Conservation (phyloP, 2,797 vertebrate genomes). For the Apogon hyalosoma region DNA sequence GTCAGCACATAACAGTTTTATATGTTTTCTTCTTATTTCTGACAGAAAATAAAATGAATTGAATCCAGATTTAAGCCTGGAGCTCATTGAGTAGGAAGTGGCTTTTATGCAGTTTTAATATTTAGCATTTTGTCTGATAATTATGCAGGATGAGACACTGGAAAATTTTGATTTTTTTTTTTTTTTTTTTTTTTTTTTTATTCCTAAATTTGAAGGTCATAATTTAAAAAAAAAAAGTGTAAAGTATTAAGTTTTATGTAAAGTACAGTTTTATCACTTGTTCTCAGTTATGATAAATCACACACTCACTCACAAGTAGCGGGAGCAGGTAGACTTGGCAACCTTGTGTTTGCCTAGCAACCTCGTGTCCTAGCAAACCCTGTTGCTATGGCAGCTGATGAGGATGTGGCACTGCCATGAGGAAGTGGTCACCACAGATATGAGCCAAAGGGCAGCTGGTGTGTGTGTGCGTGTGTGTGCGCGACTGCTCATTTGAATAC, state of each 20-base stretch:
- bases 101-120: too few species aligned
- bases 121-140: too few species aligned
- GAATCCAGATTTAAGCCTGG: too few species aligned
- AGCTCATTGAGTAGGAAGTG: too few species aligned
- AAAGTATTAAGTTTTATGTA: background rate
- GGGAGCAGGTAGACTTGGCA: slow-evolving; percentile 68
- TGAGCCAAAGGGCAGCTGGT: slow-evolving; percentile 93
- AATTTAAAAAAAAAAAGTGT: too few species aligned
- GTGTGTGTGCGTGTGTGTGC: slow-evolving; percentile 23
- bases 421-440: slow-evolving; percentile 90
- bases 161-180: too few species aligned
- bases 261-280: background rate
- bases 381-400: slow-evolving; percentile 76
- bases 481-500: slow-evolving; percentile 94
- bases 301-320: background rate
- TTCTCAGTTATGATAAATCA: slow-evolving; percentile 41
- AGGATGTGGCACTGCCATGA: slow-evolving; percentile 86
- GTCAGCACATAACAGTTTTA: slow-evolving; percentile 26
- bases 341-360: slow-evolving; percentile 76
- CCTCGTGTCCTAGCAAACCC: slow-evolving; percentile 69
- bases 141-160: too few species aligned
- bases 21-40: background rate
- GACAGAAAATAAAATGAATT: background rate
- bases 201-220: too few species aligned
- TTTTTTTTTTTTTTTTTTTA: too few species aligned